Conservation (phyloP, 2,797 vertebrate genomes). For the Cyclopterus lumpus region DNA sequence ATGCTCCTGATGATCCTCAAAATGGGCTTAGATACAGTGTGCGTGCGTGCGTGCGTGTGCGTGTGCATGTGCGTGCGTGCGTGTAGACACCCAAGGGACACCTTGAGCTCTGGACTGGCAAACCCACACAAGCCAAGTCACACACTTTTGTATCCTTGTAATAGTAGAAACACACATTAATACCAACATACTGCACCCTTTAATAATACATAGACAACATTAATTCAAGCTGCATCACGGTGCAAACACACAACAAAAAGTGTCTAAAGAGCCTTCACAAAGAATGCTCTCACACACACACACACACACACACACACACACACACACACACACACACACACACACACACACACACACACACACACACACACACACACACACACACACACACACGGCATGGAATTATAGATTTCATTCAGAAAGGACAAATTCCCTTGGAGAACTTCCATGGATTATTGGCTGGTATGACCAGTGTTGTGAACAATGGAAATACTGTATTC, state of each 20-base stretch:
- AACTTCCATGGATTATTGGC: constrained; percentile 61
- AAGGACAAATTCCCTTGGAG: constrained; percentile 58
- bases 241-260: constrained; percentile 6
- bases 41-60: constrained; percentile 58
- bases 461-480: constrained; percentile 34
- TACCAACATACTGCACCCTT: background rate
- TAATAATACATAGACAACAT: constrained; percentile 4
- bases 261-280: constrained; percentile 3
- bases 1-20: constrained; percentile 78
- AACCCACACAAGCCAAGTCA: constrained; percentile 39
- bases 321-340: constrained; percentile 16
- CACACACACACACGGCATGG: constrained; percentile 37
- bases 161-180: constrained; percentile 15
- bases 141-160: constrained; percentile 31
- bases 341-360: background rate
- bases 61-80: constrained; percentile 57
- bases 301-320: background rate
- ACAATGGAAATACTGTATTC: constrained; percentile 40
- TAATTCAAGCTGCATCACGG: background rate
- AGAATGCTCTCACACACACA: background rate
- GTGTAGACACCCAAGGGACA: constrained; percentile 74
- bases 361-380: background rate
- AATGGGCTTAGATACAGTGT: constrained; percentile 76
- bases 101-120: constrained; percentile 48
- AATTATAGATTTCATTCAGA: constrained; percentile 63